phyloP scores from a whole-genome alignment of 2,797 vertebrate species.

The Fratercula arctica region DNA sequence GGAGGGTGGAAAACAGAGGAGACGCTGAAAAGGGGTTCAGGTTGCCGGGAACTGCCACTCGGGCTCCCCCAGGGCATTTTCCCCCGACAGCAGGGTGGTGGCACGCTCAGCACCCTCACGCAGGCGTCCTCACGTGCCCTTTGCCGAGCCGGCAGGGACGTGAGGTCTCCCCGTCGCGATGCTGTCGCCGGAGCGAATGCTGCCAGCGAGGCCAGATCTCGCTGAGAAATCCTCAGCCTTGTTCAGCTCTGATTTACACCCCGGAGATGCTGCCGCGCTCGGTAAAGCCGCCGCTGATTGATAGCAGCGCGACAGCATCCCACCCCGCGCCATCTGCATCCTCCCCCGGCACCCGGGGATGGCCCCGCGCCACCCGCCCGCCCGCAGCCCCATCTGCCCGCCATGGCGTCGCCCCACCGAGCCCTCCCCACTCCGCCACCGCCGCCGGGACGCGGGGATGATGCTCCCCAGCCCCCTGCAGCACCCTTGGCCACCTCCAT shows the following conservation, averaged over 20 bases:
- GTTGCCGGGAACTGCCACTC: not conserved
- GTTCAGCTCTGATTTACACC: conserved; percentile 35
- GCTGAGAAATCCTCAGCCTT: not conserved
- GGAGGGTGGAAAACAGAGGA: not conserved
- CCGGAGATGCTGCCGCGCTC: not conserved
- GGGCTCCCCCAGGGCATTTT: not conserved
- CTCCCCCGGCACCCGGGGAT: not conserved
- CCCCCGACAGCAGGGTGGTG: rapidly evolving
- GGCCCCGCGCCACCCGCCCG: not conserved
- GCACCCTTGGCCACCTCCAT: not conserved
- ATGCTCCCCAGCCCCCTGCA: not conserved
- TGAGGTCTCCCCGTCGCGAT: not conserved
- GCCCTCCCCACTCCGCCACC: not conserved
- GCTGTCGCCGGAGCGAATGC: not conserved
- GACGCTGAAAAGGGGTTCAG: not conserved
- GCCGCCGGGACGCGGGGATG: rapidly evolving
- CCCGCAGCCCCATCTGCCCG: not conserved
- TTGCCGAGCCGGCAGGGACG: not conserved
- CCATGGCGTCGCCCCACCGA: not conserved
- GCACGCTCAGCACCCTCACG: not conserved
- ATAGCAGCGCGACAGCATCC: not conserved
- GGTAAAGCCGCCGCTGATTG: conserved; percentile 11
- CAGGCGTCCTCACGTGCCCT: not conserved
- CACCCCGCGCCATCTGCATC: conserved; percentile 16
- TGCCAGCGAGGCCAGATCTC: not conserved